Percentiles rank a stretch among this genome's conserved stretches.
Evolutionary conservation across 2,797 vertebrate genomes (phyloP).

Genomic region (Glyptemys insculpta): DNA sequence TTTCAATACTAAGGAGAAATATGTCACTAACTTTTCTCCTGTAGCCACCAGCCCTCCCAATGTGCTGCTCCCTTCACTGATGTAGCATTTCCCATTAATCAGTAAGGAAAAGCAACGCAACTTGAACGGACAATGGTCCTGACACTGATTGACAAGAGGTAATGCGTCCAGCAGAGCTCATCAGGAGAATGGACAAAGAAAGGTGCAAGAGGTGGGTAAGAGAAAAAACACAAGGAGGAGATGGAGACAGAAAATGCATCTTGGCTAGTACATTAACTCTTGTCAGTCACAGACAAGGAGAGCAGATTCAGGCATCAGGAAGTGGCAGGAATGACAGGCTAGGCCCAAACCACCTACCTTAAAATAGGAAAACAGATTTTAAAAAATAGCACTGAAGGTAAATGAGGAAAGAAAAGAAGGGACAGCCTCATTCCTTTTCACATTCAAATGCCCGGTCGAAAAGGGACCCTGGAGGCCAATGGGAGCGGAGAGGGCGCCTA

Average conservation of each 20-base stretch:
- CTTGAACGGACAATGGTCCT: not conserved
- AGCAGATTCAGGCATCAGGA: not conserved
- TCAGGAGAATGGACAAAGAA: slow-evolving; percentile 2
- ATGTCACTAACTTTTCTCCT: not conserved
- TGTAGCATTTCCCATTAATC: not conserved
- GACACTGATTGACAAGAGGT: not conserved
- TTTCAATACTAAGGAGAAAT: not conserved
- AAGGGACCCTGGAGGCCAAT: no score
- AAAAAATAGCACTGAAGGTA: not conserved
- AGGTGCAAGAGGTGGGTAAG: not conserved
- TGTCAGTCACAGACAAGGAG: slow-evolving; percentile 7
- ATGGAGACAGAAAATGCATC: slow-evolving; percentile 33
- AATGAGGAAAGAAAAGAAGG: not conserved
- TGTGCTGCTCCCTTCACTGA: not conserved
- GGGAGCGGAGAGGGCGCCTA: no score
- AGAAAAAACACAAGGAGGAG: not conserved
- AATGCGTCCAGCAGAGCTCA: not conserved
- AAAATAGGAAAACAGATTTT: not conserved
- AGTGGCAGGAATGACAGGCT: not conserved
- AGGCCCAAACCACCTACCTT: not conserved
- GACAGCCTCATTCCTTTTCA: not conserved
- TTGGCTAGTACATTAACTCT: not conserved
- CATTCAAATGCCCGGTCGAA: not conserved
- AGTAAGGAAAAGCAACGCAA: not conserved
- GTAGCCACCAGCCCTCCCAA: slow-evolving; percentile 1